These are phyloP conservation scores for Fukomys damarensis DNA, from an alignment of 2,113 vertebrate genomes.

Conservation along the genomic window DNA sequence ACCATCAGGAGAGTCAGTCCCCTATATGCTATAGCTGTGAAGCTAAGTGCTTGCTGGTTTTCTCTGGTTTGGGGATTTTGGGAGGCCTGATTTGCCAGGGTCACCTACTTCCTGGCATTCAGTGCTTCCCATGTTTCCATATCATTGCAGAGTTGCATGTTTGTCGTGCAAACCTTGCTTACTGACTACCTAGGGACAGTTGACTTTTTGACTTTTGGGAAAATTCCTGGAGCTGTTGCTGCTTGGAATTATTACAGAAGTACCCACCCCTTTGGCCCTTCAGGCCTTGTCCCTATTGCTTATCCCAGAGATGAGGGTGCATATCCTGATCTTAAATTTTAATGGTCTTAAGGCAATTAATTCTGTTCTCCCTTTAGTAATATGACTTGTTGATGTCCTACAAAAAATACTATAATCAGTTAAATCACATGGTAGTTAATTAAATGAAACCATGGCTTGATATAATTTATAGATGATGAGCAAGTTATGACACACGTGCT, in stretches of 20 bases:
- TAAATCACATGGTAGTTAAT: conserved; percentile 6
- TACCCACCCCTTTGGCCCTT: neutral
- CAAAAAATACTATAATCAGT: neutral
- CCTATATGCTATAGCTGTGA: neutral
- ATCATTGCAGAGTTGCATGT: neutral
- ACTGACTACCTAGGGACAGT: neutral
- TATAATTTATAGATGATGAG: neutral
- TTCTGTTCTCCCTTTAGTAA: conserved; percentile 6
- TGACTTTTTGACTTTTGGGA: neutral
- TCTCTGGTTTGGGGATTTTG: neutral
- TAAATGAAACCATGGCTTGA: conserved; percentile 24
- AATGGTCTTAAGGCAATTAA: neutral
- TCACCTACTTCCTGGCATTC: neutral
- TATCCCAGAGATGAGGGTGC: neutral
- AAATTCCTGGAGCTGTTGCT: conserved; percentile 1
- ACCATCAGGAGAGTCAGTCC: neutral
- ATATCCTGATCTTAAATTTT: neutral
- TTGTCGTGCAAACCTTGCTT: neutral
- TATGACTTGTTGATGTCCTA: neutral
- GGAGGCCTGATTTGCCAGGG: neutral
- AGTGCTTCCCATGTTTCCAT: neutral
- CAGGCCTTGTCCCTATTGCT: neutral
- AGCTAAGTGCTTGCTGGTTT: neutral
- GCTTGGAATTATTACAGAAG: neutral
- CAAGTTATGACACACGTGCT: neutral